Conservation (phyloP, 30 jellyfish, hydroid and myxozoan genomes). For the Hydractinia symbiolongicarpus region DNA sequence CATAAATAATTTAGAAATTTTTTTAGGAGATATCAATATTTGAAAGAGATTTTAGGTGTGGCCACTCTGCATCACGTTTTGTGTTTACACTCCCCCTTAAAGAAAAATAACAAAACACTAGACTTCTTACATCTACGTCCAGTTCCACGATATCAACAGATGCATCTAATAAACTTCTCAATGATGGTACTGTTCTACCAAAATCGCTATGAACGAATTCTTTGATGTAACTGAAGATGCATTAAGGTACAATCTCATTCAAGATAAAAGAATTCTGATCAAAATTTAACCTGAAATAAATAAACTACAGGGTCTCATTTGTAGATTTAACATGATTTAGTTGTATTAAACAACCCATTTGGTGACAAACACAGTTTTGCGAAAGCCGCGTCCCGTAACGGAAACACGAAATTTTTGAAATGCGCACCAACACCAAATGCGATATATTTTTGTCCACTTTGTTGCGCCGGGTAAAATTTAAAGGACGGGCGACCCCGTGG, state of each 20-base stretch:
- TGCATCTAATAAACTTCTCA: conserved; percentile 54
- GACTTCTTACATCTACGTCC: conserved; percentile 59
- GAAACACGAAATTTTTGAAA: too few species aligned
- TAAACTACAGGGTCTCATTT: not conserved
- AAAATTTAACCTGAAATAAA: not conserved
- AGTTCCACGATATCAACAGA: conserved; percentile 65
- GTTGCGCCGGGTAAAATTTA: too few species aligned
- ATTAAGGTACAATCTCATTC: not conserved
- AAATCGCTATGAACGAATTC: conserved; percentile 91
- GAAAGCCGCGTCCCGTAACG: too few species aligned
- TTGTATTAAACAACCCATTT: not conserved
- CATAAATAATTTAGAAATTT: too few species aligned
- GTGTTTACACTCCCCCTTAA: too few species aligned
- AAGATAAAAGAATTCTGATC: not conserved
- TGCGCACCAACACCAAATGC: too few species aligned
- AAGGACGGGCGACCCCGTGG: too few species aligned
- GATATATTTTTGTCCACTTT: too few species aligned
- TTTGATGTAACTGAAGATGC: conserved; percentile 46
- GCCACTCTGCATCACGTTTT: too few species aligned
- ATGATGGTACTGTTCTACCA: conserved; percentile 67
- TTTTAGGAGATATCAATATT: too few species aligned
- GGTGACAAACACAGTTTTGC: too few species aligned
- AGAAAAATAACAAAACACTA: not conserved
- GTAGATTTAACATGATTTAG: not conserved
- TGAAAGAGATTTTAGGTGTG: too few species aligned